These are phyloP conservation scores for Pogonocichla stellata DNA, from an alignment of 2,113 vertebrate genomes.

Conservation along the genomic window DNA sequence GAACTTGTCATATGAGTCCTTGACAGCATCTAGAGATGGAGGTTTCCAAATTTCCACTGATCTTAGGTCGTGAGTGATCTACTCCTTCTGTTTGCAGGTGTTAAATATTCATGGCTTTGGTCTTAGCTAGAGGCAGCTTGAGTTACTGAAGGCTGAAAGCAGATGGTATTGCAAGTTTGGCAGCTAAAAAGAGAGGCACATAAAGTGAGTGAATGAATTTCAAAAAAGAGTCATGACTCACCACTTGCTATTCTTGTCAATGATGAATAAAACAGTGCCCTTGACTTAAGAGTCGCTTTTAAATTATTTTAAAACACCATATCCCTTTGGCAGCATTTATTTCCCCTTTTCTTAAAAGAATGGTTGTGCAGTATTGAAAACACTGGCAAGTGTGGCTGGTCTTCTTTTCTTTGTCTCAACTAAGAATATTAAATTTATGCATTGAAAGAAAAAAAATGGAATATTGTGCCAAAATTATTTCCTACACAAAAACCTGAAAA, in stretches of 20 bases:
- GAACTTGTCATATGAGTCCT: background rate
- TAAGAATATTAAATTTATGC: background rate
- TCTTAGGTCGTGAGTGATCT: background rate
- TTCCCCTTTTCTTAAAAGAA: background rate
- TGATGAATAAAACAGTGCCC: conserved; percentile 33
- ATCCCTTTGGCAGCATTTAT: background rate
- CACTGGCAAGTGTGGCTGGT: background rate
- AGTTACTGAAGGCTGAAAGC: conserved; percentile 2
- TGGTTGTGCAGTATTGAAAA: background rate
- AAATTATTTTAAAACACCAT: background rate
- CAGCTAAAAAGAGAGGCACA: background rate
- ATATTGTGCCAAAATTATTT: background rate
- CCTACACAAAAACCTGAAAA: background rate
- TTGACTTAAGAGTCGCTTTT: background rate
- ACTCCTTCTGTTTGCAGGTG: background rate
- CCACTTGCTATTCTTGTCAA: conserved; percentile 14
- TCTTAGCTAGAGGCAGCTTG: background rate
- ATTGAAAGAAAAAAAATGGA: background rate
- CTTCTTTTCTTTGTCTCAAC: background rate
- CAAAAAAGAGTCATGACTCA: conserved; percentile 39
- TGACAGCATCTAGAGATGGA: background rate
- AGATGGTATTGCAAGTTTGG: conserved; percentile 13
- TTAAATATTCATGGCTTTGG: conserved; percentile 32
- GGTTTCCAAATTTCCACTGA: background rate
- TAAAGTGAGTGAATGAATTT: conserved; percentile 42